Evolutionary conservation across 2,797 vertebrate genomes (phyloP), one percentile per base, ranked within the genome.

Genomic region (Alfaro cultratus): DNA sequence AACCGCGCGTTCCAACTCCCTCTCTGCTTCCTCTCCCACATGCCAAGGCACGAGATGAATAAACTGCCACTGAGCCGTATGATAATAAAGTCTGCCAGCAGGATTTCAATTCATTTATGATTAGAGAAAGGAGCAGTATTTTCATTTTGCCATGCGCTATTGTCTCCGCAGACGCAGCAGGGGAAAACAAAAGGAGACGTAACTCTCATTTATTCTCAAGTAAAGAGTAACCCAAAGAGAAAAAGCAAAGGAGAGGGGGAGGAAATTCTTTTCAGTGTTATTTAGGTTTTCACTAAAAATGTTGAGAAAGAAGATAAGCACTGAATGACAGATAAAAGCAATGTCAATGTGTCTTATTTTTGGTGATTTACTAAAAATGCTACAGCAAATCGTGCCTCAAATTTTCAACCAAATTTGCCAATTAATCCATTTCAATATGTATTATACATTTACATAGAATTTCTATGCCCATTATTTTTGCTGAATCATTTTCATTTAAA

Each of bases 101-200:
- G 87, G 83, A 84, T 81, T 89, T 87, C 87, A 92, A 88, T 94
- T 92, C 83, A 92, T 92, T 85, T 88, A 85, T 90, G 89, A 94
- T 93, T 90, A 89, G 85, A 91, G 80, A 87, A 84, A 88, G 86
- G 75, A 79, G 88, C 85, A 77, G 80, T 70, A 74, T 87, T 90
- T 91, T 88, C 85, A 90, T 88, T 90, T 79, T 86, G 82, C 62
- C 76, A 34, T 55, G 83, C 83, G 81, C 84, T 71, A 26, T 82
- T 75, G 49, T 90, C 86, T 81, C 80, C 57, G 85, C 76, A 82
- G 87, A 88, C 79, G 83, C 79, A 78, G 77, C 10, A 9, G 51
- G 81, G 34, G 9, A 81, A 87, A 87, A 87, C 85, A 84, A 91
- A 85, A 78, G 75, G 64, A 89, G 82, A 87, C 81, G 74, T 83